Evolutionary conservation across 1,140 invertebrate species (phyloP), one percentile per base, ranked within the genome.

Genomic region (Chlorops oryzae): DNA sequence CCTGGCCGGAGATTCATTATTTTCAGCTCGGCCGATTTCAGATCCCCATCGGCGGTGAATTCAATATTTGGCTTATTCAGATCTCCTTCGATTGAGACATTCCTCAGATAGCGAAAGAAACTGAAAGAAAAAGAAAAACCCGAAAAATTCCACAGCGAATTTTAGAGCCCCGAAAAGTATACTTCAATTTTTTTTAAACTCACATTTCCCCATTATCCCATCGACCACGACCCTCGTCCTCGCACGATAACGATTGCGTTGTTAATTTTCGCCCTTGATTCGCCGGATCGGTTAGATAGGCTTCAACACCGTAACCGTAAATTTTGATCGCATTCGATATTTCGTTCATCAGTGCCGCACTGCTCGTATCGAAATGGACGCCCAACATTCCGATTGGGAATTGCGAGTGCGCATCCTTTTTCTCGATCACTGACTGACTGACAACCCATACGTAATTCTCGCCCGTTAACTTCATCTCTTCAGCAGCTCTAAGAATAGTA

Each of bases 371-470:
- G 59, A 93, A 95, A 70, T 95, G 90, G 1, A 94, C 89, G 50
- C 93, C 92, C 10, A 97, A 75, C 87, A 95, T 92, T 24, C 93
- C 93, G 17, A 93, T 82, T 0, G 92, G 92, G 69, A 95, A 96
- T 59, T 90, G 84, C 53, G 82, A 79, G 1, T 86, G 81, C n/a
- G 85, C 83, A 58, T 86, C 80, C 44, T 72, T 63, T 61, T 85
- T 86, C 63, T 81, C 90, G 32, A 96, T 89, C 37, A 94, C 91
- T 60, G 89, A 91, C 71, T 96, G 90, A n/a, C 91, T 94, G 0
- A 94, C 90, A 40, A 98, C 90, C 94, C 94, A 97, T 6, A 96
- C 90, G 70, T 95, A 96, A 68, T 95, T 93, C 66, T 92, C 88
- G 3, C 90, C 91, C 1, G 92, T 95, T 38, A 96, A 82, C 56